Conservation (phyloP, 1,140 invertebrate species). For the Lasioglossum albipes region DNA sequence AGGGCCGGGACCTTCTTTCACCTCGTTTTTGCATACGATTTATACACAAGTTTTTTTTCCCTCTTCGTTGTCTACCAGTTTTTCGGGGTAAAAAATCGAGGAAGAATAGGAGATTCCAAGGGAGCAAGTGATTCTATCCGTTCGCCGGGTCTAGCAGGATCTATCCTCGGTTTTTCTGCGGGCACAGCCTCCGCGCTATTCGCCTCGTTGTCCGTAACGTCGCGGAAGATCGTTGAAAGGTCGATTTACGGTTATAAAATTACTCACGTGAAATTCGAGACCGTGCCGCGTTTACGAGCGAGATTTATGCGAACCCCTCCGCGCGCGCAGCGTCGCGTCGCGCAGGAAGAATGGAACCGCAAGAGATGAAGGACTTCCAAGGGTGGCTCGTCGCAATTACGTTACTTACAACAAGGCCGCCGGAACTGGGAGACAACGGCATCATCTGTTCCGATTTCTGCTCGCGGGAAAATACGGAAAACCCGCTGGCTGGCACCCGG, state of each 20-base stretch:
- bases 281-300: conserved; percentile 57
- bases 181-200: conserved; percentile 48
- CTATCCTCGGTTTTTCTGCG: conserved; percentile 13
- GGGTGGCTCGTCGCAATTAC: conserved; percentile 26
- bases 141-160: background rate
- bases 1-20: conserved; percentile 72
- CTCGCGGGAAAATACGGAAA: background rate
- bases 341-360: conserved; percentile 4
- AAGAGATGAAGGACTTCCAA: conserved; percentile 27
- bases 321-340: background rate
- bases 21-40: conserved; percentile 74
- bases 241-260: conserved; percentile 79
- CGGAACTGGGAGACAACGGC: background rate
- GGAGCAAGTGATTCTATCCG: background rate
- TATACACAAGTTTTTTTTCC: conserved; percentile 68
- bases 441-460: background rate
- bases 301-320: conserved; percentile 63
- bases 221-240: conserved; percentile 74
- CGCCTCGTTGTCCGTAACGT: background rate
- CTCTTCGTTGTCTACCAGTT: conserved; percentile 12
- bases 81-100: background rate
- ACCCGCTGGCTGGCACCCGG: background rate
- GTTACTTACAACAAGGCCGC: background rate
- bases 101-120: background rate
- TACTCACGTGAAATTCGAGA: conserved; percentile 74